These are phyloP conservation scores for Drosophila formosana DNA, from an alignment of 2,888 invertebrate species.

Conservation along the genomic window DNA sequence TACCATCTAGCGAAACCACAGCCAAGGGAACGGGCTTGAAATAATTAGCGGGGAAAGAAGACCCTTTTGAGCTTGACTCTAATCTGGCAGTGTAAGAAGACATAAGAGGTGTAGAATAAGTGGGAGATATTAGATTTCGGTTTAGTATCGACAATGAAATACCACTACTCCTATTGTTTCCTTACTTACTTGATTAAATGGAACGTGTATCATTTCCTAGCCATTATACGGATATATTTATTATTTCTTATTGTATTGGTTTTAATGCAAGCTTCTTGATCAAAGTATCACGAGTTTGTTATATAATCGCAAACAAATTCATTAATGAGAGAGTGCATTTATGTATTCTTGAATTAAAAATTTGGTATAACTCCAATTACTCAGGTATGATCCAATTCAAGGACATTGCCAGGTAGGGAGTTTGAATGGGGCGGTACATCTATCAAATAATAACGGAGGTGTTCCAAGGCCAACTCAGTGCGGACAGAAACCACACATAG, in stretches of 20 bases:
- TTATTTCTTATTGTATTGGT: conserved; percentile 30
- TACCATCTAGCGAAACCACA: conserved; percentile 85
- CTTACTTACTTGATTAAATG: conserved; percentile 37
- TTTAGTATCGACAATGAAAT: conserved; percentile 30
- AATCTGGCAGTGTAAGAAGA: conserved; percentile 30
- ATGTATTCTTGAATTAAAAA: too few species aligned
- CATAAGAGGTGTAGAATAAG: conserved; percentile 28
- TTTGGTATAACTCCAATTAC: conserved; percentile 37
- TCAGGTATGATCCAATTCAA: conserved; percentile 52
- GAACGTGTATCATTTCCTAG: conserved; percentile 9
- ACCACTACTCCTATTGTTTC: conserved; percentile 36
- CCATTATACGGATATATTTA: conserved; percentile 31
- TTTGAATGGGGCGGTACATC: conserved; percentile 56
- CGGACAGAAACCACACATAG: conserved; percentile 90
- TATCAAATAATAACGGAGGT: conserved; percentile 44
- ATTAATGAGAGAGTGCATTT: too few species aligned
- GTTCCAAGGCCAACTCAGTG: conserved; percentile 82
- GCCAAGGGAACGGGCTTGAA: conserved; percentile 72
- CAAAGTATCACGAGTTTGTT: conserved; percentile 36
- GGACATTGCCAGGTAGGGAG: conserved; percentile 31
- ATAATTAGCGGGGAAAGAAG: conserved; percentile 89
- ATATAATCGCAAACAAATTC: conserved; percentile 29
- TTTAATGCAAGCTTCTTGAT: conserved; percentile 36
- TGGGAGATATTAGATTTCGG: conserved; percentile 35
- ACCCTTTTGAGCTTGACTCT: conserved; percentile 87